Evolutionary conservation across 2,797 vertebrate genomes (phyloP).

Genomic region (Sarcophilus harrisii): DNA sequence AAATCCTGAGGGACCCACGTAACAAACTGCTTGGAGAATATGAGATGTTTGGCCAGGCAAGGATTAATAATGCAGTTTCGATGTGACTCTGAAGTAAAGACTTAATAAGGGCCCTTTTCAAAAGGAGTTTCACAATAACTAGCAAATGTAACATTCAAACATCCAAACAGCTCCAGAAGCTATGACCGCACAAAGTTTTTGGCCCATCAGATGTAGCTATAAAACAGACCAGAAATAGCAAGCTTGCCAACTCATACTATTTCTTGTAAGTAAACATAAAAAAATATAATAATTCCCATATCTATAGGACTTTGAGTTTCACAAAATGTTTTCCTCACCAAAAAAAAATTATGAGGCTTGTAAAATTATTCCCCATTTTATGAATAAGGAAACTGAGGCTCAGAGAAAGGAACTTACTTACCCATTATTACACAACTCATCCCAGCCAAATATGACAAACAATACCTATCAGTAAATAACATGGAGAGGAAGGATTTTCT

Average conservation of each 20-base stretch:
- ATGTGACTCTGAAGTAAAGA: conserved; percentile 70
- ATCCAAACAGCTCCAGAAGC: conserved; percentile 58
- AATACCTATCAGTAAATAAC: neutral
- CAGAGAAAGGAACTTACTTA: neutral
- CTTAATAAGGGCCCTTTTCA: conserved; percentile 70
- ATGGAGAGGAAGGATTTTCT: neutral
- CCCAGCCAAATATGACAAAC: neutral
- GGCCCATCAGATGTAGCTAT: conserved; percentile 53
- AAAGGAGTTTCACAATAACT: conserved; percentile 72
- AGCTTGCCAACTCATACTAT: conserved; percentile 2
- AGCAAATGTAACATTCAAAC: conserved; percentile 67
- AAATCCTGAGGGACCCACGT: neutral
- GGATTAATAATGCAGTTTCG: conserved; percentile 71
- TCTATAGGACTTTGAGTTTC: neutral
- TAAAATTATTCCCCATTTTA: neutral
- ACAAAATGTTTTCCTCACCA: neutral
- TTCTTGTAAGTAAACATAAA: conserved; percentile 52
- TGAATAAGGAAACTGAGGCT: neutral
- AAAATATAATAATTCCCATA: conserved; percentile 47
- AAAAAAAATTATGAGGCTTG: neutral
- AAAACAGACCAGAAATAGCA: conserved; percentile 50
- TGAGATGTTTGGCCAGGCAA: conserved; percentile 1
- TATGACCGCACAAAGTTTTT: conserved; percentile 67
- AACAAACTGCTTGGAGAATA: conserved; percentile 46
- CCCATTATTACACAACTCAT: neutral